Conservation (phyloP, 2,888 invertebrate genomes). For the Cybosia mesomella region DNA sequence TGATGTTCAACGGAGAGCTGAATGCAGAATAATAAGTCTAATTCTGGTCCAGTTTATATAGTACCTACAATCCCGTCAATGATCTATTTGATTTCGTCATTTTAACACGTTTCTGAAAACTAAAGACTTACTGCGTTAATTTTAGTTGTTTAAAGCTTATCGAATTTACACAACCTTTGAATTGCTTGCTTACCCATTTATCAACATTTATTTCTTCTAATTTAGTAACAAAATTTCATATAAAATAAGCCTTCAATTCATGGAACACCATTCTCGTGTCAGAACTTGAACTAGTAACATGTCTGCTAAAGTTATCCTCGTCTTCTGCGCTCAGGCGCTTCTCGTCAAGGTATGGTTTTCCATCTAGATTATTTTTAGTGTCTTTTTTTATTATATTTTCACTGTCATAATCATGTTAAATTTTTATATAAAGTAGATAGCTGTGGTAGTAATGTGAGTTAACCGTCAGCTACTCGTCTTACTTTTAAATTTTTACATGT, state of each 20-base stretch:
- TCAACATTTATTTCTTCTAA: conserved; percentile 2
- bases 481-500: too few relatives aligned
- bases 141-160: neutral
- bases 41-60: neutral
- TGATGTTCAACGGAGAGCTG: conserved; percentile 16
- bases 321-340: conserved; percentile 55
- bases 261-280: conserved; percentile 27
- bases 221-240: neutral
- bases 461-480: too few relatives aligned
- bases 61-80: neutral
- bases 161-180: neutral
- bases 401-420: neutral
- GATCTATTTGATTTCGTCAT: neutral
- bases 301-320: conserved; percentile 52
- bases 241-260: neutral
- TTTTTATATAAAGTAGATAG: too few relatives aligned
- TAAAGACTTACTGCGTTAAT: neutral
- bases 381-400: neutral
- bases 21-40: neutral
- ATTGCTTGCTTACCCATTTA: neutral
- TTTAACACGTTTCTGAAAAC: neutral
- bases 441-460: too few relatives aligned
- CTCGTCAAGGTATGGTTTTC: conserved; percentile 23
- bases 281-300: conserved; percentile 41
- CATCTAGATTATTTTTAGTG: neutral